These are phyloP conservation scores for Hypena proboscidalis DNA, from an alignment of 2,888 invertebrate species.

Conservation along the genomic window DNA sequence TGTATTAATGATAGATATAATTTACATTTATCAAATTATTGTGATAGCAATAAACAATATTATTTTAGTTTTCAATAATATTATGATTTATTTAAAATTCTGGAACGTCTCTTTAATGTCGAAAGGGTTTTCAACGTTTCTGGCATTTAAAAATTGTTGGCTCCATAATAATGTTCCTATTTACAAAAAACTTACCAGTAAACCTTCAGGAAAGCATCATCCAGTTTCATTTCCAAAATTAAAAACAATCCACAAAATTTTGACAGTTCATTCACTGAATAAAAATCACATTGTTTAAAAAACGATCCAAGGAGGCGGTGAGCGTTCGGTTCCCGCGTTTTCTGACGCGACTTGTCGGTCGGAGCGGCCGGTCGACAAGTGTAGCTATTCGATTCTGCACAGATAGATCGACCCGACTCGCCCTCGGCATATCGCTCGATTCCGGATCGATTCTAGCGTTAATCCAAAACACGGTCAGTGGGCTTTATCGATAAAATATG, in stretches of 20 bases:
- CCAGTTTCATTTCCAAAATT: slow-evolving; percentile 29
- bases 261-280: slow-evolving; percentile 37
- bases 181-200: slow-evolving; percentile 32
- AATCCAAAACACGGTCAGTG: slow-evolving; percentile 42
- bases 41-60: too few species aligned
- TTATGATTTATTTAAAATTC: not conserved
- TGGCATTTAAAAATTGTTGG: too few species aligned
- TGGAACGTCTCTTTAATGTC: too few species aligned
- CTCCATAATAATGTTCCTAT: too few species aligned
- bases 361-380: slow-evolving; percentile 42
- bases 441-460: slow-evolving; percentile 38
- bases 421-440: slow-evolving; percentile 47
- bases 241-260: slow-evolving; percentile 34
- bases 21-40: too few species aligned
- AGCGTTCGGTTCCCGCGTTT: slow-evolving; percentile 37
- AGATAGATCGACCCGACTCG: slow-evolving; percentile 43
- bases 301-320: slow-evolving; percentile 33
- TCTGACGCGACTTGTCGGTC: slow-evolving; percentile 39
- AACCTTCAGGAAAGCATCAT: slow-evolving; percentile 24
- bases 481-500: slow-evolving; percentile 40
- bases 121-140: too few species aligned
- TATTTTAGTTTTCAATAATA: too few species aligned
- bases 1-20: too few species aligned
- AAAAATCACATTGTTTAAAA: slow-evolving; percentile 39
- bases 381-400: slow-evolving; percentile 42